Base-by-base conservation (phyloP, 1,140 invertebrate species). In the Atopsyche davidsoni region DNA sequence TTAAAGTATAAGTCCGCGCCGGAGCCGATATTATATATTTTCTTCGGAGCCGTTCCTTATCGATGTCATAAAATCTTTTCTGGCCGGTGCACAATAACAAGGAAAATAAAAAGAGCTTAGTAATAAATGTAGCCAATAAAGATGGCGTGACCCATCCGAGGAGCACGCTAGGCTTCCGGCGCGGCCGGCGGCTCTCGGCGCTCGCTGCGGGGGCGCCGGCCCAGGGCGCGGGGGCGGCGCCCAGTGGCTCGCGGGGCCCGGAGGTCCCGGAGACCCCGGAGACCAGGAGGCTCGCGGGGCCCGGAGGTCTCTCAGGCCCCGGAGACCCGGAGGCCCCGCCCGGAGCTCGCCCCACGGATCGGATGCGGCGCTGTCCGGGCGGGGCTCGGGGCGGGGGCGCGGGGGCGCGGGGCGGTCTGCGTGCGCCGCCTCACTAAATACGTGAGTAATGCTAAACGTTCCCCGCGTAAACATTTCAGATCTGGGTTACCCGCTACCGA, bases 61-160 rank as follows among this genome's bases (percentile, higher is more conserved):
- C 56, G 56, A 54, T 58, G 56, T 58, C 56, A 58, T 58, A 58
- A 58, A 58, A 58, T 58, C 56, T 58, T 53, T 58, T 57, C 55
- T 57, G 38, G 47, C 51, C 56, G 47, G 41, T 54, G 56, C 56
- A 58, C 56, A 58, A 54, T 58, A 58, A 58, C 56, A 54, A 57
- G 47, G 48, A 51, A 53, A 53, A 57, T 54, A 57, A 53, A 58
- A 58, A 45, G 56, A 54, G 47, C 48, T 58, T 51, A 51, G 51
- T 54, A 58, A 58, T 58, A 58, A 58, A 58, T 58, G 56, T 58
- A 45, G 51, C 47, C 51, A 50, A 53, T 58, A 58, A 58, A 58
- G 56, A 58, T 58, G 56, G 56, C 56, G 56, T 58, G 56, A 58
- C 56, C 51, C 56, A 58, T 58, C 56, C 56, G 31, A 24, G 28